Conservation (phyloP, 2,113 vertebrate genomes). For the Podocnemis expansa region DNA sequence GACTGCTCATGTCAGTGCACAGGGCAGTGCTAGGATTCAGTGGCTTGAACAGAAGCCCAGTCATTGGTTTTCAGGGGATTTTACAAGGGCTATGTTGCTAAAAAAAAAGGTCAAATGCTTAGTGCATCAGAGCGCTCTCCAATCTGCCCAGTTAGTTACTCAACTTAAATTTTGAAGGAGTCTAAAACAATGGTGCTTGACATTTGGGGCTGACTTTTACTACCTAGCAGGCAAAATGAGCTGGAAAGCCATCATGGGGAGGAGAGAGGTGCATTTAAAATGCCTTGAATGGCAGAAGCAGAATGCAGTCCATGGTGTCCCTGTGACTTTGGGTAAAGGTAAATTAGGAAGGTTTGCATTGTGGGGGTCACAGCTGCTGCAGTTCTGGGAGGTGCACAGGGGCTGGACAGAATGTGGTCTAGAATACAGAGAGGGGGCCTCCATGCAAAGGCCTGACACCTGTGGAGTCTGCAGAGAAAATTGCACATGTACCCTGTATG, state of each 20-base stretch:
- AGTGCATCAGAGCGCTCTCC: neutral
- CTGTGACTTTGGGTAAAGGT: neutral
- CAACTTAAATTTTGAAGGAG: neutral
- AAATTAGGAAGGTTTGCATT: neutral
- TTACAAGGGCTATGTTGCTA: neutral
- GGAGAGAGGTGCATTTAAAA: neutral
- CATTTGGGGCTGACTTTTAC: neutral
- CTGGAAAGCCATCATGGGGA: neutral
- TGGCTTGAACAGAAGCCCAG: neutral
- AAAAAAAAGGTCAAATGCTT: neutral
- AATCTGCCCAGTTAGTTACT: neutral
- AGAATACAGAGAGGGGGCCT: neutral
- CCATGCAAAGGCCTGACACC: neutral
- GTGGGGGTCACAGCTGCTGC: neutral
- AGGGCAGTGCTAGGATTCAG: neutral
- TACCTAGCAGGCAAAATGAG: neutral
- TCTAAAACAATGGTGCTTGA: neutral
- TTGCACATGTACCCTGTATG: neutral
- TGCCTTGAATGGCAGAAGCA: neutral
- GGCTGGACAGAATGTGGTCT: neutral
- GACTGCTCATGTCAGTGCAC: conserved; percentile 48
- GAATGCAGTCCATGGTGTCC: neutral
- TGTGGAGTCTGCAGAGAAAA: neutral
- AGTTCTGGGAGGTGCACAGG: neutral
- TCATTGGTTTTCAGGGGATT: neutral